Evolutionary conservation across 2,888 invertebrate species (phyloP).

Genomic region (Phyllotreta cruciferae): DNA sequence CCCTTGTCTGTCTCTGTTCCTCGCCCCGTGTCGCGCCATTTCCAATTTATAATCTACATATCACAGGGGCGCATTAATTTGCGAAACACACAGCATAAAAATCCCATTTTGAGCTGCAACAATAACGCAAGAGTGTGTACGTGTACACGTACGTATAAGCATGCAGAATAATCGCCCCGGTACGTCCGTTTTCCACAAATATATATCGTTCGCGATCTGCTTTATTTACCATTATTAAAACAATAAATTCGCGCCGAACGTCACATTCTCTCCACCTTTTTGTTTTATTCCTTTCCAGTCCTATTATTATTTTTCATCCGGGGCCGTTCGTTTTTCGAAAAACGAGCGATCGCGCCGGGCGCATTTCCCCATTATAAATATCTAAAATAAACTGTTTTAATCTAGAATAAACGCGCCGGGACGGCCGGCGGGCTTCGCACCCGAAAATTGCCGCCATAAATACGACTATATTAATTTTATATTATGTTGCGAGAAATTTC

Average conservation of each 20-base stretch:
- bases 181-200: slow-evolving; percentile 32
- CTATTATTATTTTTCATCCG: too few species aligned
- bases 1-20: background rate
- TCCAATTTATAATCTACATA: slow-evolving; percentile 50
- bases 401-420: slow-evolving; percentile 61
- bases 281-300: slow-evolving; percentile 58
- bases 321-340: too few species aligned
- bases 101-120: slow-evolving; percentile 58
- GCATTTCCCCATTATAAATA: slow-evolving; percentile 59
- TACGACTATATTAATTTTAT: slow-evolving; percentile 62
- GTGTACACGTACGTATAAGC: too few species aligned
- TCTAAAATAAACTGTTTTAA: slow-evolving; percentile 63
- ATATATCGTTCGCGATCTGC: slow-evolving; percentile 56
- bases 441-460: slow-evolving; percentile 62
- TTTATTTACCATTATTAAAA: slow-evolving; percentile 63
- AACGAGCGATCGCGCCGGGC: slow-evolving; percentile 62
- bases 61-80: slow-evolving; percentile 51
- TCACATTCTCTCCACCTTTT: slow-evolving; percentile 59
- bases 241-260: slow-evolving; percentile 60
- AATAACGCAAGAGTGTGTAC: slow-evolving; percentile 41
- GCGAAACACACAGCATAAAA: slow-evolving; percentile 57
- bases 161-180: background rate
- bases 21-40: slow-evolving; percentile 46
- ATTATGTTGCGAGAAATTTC: slow-evolving; percentile 56
- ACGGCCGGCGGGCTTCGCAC: slow-evolving; percentile 53